These are phyloP conservation scores for Zaprionus tsacasi DNA, from an alignment of 1,140 invertebrate species.

Conservation along the genomic window DNA sequence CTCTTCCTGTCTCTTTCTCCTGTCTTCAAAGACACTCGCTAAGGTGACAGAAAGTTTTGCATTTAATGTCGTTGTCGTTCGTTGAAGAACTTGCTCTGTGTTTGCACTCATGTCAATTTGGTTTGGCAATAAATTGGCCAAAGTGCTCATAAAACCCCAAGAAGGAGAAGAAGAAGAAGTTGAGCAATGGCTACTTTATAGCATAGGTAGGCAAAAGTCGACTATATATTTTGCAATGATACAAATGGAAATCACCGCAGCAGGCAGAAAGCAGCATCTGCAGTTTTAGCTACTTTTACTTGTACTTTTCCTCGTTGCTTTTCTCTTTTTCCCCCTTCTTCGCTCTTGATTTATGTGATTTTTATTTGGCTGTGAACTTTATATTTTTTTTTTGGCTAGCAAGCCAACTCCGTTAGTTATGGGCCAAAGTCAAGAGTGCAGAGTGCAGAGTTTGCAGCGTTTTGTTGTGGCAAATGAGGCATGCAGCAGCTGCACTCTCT, in stretches of 20 bases:
- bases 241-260: constrained; percentile 57
- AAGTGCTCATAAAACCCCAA: constrained; percentile 20
- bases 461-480: constrained; percentile 65
- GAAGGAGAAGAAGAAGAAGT: background rate
- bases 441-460: constrained; percentile 5
- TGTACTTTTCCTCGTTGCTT: too few relatives aligned
- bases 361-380: constrained; percentile 62
- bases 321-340: background rate
- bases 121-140: constrained; percentile 34
- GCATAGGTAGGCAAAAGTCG: background rate
- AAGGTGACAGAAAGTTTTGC: constrained; percentile 2
- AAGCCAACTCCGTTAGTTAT: constrained; percentile 14
- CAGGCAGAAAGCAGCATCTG: constrained; percentile 38
- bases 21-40: background rate
- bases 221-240: constrained; percentile 34
- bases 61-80: background rate
- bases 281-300: constrained; percentile 28
- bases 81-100: constrained; percentile 6
- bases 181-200: background rate
- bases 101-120: constrained; percentile 19
- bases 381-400: constrained; percentile 19
- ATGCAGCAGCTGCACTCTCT: constrained; percentile 30
- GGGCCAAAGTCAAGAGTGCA: constrained; percentile 20
- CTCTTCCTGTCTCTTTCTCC: background rate
- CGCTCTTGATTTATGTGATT: constrained; percentile 62